Evolutionary conservation across 2,797 vertebrate species (phyloP), one percentile per base, ranked within the genome.

Genomic region (Pteronotus mesoamericanus): DNA sequence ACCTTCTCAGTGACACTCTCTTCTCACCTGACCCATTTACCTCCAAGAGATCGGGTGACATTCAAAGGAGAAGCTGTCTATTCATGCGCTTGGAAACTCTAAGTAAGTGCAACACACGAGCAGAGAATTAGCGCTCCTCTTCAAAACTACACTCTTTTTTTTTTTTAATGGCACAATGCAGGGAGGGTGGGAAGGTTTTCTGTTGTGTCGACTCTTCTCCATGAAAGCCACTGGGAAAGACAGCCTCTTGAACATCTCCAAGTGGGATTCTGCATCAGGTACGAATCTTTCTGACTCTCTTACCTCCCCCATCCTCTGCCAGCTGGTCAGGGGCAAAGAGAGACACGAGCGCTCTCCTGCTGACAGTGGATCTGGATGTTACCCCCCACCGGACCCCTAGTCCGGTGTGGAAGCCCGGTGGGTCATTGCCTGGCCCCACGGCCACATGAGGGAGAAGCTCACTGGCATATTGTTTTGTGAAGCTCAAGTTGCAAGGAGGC

Each of bases 391-490:
- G 16, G 4, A 9, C 8, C 16, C 19, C 61, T 7, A 1, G 22
- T 10, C 12, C 64, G 21, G 14, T 77, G 18, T 6, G n/a, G 68
- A 61, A 44, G 16, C 14, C 24, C n/a, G 44, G 39, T 15, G 68
- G 89, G 79, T 86, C 88, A 75, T 8, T 24, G 19, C 22, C 85
- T 74, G 79, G 69, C 16, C 42, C 79, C 53, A 5, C 0, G 66
- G 66, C 96, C 95, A 86, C 94, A 91, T 72, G 86, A 92, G 79
- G 84, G 86, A 91, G 86, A 96, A 95, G 51, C 59, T 18, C 57
- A 88, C 68, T 34, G 80, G 48, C 59, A 46, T 46, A 59, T 32
- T 24, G 57, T 61, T 86, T 78, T 64, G 16, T 5, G 29, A 89
- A 91, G 48, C 77, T 32, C 57, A 79, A 3, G 86, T 92, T 51